A percentile compares a stretch with the other conserved stretches of the same genome.
These are phyloP conservation scores for Vimba vimba DNA, from an alignment of 2,113 vertebrate species.

Conservation along the genomic window DNA sequence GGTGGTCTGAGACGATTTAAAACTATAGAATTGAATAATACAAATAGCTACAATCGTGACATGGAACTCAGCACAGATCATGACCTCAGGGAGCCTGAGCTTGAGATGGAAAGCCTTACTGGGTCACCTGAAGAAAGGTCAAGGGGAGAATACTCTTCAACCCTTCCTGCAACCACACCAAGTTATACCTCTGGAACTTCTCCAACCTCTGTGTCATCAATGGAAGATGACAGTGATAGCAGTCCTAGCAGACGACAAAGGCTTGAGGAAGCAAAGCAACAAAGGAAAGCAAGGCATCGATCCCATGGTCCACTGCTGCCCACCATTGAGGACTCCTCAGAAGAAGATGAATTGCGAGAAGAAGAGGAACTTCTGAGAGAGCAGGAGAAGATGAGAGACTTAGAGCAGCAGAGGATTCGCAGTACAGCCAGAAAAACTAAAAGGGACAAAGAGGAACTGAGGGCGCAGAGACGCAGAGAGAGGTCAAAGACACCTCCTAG, in stretches of 20 bases:
- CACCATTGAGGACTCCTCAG: constrained; percentile 97
- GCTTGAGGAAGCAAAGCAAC: constrained; percentile 95
- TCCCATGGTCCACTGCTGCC: constrained; percentile 94
- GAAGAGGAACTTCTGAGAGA: constrained; percentile 96
- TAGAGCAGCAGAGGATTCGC: constrained; percentile 95
- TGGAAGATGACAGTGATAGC: constrained; percentile 98
- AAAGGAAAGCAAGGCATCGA: constrained; percentile 95
- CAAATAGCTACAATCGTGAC: constrained; percentile 86
- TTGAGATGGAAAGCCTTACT: constrained; percentile 98
- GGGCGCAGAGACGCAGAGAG: constrained; percentile 94
- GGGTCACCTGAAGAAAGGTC: constrained; percentile 96
- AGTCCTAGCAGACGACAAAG: constrained; percentile 95
- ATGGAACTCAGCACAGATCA: constrained; percentile 86
- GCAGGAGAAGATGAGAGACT: constrained; percentile 98
- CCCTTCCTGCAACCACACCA: constrained; percentile 92
- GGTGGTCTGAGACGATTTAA: constrained; percentile 95
- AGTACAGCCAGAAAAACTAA: constrained; percentile 96
- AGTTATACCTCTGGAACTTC: constrained; percentile 97
- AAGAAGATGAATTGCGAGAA: constrained; percentile 96
- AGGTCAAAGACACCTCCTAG: constrained; percentile 97
- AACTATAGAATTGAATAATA: constrained; percentile 96
- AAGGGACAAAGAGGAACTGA: constrained; percentile 94
- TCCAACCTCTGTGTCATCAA: constrained; percentile 94
- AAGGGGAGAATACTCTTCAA: constrained; percentile 95
- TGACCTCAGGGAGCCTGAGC: constrained; percentile 89